Percentiles rank a stretch among this genome's conserved stretches.
phyloP scores from a whole-genome alignment of 2,113 vertebrate species.

The Rhinopomastus cyanomelas region DNA sequence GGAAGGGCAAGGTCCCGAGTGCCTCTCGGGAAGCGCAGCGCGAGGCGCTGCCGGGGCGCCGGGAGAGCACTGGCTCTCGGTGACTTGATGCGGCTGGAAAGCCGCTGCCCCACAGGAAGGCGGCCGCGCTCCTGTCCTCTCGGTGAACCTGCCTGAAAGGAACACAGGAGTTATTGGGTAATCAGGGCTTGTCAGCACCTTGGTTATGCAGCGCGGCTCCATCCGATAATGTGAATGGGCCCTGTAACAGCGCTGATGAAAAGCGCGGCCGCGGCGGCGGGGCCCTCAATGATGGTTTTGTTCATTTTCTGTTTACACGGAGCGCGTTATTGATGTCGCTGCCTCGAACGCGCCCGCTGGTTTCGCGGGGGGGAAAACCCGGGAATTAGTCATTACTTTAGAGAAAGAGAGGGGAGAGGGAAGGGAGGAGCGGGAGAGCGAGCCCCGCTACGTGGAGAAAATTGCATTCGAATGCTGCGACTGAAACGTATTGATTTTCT shows the following conservation, averaged over 20 bases:
- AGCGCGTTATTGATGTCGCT: slow-evolving; percentile 86
- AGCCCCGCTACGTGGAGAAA: slow-evolving; percentile 80
- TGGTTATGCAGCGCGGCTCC: slow-evolving; percentile 90
- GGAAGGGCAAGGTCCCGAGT: slow-evolving; percentile 69
- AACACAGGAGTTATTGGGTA: slow-evolving; percentile 91
- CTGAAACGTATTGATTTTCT: slow-evolving; percentile 96
- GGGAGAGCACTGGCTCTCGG: slow-evolving; percentile 75
- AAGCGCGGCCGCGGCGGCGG: slow-evolving; percentile 85
- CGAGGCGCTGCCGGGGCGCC: too few species aligned
- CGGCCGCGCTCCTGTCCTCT: slow-evolving; percentile 88
- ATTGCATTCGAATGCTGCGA: slow-evolving; percentile 82
- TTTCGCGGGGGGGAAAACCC: slow-evolving; percentile 85
- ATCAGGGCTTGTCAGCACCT: slow-evolving; percentile 94
- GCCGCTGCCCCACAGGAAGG: slow-evolving; percentile 85
- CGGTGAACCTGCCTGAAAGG: slow-evolving; percentile 88
- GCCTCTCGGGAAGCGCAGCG: slow-evolving; percentile 71
- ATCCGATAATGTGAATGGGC: slow-evolving; percentile 90
- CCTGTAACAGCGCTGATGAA: slow-evolving; percentile 91
- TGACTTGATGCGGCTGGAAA: slow-evolving; percentile 78
- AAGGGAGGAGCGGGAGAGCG: slow-evolving; percentile 75
- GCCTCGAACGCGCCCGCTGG: slow-evolving; percentile 81
- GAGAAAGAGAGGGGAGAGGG: slow-evolving; percentile 45
- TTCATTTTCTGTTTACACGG: slow-evolving; percentile 90
- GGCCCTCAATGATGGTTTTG: slow-evolving; percentile 87
- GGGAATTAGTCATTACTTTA: slow-evolving; percentile 83